A percentile compares a stretch with the other conserved stretches of the same genome.
Conservation (phyloP, 2,888 invertebrate species). For the Antheraea assamensis region DNA sequence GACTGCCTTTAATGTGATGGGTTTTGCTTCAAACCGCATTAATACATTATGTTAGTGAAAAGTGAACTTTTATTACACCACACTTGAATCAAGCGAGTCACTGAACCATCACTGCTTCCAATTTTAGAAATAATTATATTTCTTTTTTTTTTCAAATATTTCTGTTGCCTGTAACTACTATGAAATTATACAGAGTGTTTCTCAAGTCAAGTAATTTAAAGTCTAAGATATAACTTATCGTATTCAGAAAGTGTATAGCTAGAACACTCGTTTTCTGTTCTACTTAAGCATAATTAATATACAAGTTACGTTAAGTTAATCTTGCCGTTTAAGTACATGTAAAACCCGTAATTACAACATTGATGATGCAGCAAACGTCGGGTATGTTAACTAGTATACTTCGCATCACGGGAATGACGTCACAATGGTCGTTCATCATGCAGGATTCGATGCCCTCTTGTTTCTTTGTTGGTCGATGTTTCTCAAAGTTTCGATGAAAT, state of each 20-base stretch:
- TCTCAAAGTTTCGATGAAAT: background rate
- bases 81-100: background rate
- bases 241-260: no score
- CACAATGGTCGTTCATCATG: background rate
- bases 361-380: background rate
- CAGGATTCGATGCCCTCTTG: background rate
- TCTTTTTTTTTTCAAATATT: background rate
- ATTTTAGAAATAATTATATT: background rate
- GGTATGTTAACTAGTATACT: background rate
- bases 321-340: background rate
- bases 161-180: background rate
- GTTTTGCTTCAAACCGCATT: conserved; percentile 31
- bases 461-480: background rate
- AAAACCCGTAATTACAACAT: background rate
- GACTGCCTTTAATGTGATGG: conserved; percentile 31
- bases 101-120: background rate
- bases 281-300: no score
- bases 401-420: background rate
- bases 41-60: conserved; percentile 15
- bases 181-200: background rate
- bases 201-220: no score
- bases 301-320: no score
- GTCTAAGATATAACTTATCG: no score
- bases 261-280: no score
- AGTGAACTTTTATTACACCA: background rate